These are phyloP conservation scores for Isotomurus palustris DNA, from an alignment of 2,888 invertebrate species.

Conservation along the genomic window DNA sequence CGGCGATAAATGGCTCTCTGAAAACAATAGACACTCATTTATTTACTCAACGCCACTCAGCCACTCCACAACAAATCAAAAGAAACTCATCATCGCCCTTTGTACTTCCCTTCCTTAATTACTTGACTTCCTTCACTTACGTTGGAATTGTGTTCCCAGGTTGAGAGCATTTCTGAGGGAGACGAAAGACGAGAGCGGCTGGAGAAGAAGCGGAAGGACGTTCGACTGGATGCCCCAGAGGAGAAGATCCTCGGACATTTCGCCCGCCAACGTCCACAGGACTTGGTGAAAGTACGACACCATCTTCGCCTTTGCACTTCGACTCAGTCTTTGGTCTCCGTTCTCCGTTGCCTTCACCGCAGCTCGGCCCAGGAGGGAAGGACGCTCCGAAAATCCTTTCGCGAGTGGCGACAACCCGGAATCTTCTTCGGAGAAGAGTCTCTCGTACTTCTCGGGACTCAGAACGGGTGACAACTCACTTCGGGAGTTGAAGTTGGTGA, in stretches of 20 bases:
- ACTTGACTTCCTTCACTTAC: too few relatives aligned
- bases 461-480: constrained; percentile 13
- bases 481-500: constrained; percentile 27
- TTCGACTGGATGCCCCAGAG: constrained; percentile 57
- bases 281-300: constrained; percentile 63
- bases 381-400: constrained; percentile 33
- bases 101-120: too few relatives aligned
- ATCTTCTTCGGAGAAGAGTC: constrained; percentile 32
- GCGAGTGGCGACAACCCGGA: constrained; percentile 25
- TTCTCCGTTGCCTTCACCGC: constrained; percentile 37
- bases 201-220: constrained; percentile 36
- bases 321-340: constrained; percentile 36
- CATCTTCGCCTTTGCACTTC: constrained; percentile 40
- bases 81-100: too few relatives aligned
- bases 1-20: constrained; percentile 26
- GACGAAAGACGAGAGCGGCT: constrained; percentile 31
- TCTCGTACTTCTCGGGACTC: constrained; percentile 26
- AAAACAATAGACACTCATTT: background rate
- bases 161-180: constrained; percentile 32
- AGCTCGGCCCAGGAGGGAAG: constrained; percentile 37
- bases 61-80: background rate
- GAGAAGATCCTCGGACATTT: constrained; percentile 72
- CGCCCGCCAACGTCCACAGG: constrained; percentile 76
- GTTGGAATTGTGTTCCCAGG: constrained; percentile 35
- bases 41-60: background rate